Conservation (phyloP, 2,888 invertebrate genomes). For the Halocaridina rubra region DNA sequence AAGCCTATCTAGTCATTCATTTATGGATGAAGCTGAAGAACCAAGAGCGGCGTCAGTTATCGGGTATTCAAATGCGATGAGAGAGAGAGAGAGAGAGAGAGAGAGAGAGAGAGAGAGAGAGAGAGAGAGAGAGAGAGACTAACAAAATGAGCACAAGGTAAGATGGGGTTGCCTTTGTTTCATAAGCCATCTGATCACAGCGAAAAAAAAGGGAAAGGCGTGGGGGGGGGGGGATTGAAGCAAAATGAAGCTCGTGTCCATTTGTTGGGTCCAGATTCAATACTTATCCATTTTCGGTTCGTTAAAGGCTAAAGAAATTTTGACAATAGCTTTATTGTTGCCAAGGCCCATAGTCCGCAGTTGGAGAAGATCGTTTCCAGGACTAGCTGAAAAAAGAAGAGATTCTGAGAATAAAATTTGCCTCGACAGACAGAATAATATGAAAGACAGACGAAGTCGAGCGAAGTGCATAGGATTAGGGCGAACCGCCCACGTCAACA, state of each 20-base stretch:
- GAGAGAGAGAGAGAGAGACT: not conserved
- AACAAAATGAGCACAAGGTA: slow-evolving; percentile 2
- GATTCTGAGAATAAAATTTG: too few species aligned
- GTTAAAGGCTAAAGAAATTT: too few species aligned
- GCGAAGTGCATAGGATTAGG: slow-evolving; percentile 29
- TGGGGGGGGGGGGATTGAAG: too few species aligned
- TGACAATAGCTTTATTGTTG: not conserved
- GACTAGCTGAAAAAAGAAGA: not conserved
- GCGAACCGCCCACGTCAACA: slow-evolving; percentile 17
- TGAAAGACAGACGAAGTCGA: not conserved
- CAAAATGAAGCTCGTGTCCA: too few species aligned
- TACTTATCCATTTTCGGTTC: too few species aligned
- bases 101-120: not conserved
- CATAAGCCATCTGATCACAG: not conserved
- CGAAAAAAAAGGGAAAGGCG: too few species aligned
- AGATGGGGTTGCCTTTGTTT: slow-evolving; percentile 26
- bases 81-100: not conserved
- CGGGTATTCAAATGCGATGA: not conserved
- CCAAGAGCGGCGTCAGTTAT: not conserved
- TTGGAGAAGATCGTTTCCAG: not conserved
- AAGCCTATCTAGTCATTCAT: too few species aligned
- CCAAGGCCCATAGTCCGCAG: too few species aligned
- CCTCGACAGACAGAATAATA: not conserved
- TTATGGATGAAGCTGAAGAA: not conserved
- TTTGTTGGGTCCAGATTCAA: too few species aligned